These are phyloP conservation scores for Drosophila subpulchrella DNA, from an alignment of 1,140 invertebrate species.

Conservation along the genomic window DNA sequence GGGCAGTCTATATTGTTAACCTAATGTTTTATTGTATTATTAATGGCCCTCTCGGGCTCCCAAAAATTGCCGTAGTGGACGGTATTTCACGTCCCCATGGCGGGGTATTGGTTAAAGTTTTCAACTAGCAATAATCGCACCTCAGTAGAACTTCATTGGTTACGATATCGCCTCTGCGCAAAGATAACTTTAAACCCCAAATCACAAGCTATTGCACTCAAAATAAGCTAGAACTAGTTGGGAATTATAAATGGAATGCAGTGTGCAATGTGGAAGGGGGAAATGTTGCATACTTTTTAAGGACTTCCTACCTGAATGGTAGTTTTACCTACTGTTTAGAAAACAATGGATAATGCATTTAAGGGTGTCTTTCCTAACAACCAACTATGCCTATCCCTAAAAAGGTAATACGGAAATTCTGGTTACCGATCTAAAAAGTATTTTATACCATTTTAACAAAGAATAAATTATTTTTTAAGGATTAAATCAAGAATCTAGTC, in stretches of 20 bases:
- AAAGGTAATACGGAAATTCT: too few species aligned
- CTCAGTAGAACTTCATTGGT: conserved; percentile 89
- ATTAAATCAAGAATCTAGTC: too few species aligned
- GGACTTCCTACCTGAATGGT: not conserved
- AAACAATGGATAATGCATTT: not conserved
- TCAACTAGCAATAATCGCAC: conserved; percentile 85
- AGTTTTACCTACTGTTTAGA: not conserved
- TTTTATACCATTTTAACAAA: too few species aligned
- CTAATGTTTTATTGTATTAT: conserved; percentile 46
- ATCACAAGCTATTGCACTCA: not conserved
- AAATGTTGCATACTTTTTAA: conserved; percentile 26
- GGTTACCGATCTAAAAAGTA: too few species aligned
- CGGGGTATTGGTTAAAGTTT: conserved; percentile 94
- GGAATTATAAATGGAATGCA: conserved; percentile 26
- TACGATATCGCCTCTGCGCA: conserved; percentile 90
- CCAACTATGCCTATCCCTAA: too few species aligned
- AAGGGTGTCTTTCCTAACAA: not conserved
- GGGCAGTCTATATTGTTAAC: not conserved
- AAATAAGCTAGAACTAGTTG: conserved; percentile 27
- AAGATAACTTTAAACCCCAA: conserved; percentile 39
- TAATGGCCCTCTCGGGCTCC: conserved; percentile 86
- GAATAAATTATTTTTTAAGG: too few species aligned
- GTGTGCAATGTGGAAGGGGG: not conserved
- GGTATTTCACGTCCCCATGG: conserved; percentile 96
- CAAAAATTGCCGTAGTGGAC: conserved; percentile 95